Evolutionary conservation across 2,113 vertebrate genomes (phyloP).

Genomic region (Boulengeromyrus knoepffleri): DNA sequence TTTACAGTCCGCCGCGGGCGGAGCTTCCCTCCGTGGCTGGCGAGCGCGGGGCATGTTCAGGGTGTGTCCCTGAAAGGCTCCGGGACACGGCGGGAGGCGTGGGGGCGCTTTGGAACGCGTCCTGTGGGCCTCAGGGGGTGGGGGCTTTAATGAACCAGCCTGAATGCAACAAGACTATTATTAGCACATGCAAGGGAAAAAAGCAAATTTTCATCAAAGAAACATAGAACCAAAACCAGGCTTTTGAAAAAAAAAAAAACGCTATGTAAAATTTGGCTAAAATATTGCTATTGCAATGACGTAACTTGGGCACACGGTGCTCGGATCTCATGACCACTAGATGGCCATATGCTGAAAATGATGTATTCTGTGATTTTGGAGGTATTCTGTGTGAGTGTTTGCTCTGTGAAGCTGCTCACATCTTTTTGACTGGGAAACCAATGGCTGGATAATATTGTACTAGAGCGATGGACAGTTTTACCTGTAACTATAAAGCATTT

Average conservation of each 20-base stretch:
- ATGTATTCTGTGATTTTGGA: not conserved
- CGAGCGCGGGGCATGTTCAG: not conserved
- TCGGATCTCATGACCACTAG: not conserved
- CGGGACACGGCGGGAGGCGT: not conserved
- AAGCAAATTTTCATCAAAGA: not conserved
- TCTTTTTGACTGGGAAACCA: not conserved
- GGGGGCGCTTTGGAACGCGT: not conserved
- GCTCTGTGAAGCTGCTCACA: not conserved
- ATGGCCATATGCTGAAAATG: constrained; percentile 2
- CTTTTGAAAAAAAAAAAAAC: not conserved
- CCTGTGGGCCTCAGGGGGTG: not conserved
- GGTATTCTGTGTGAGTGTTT: not conserved
- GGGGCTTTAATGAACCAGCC: not conserved
- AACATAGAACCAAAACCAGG: not conserved
- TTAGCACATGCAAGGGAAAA: not conserved
- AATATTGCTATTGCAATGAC: not conserved
- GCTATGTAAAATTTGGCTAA: not conserved
- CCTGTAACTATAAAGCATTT: not conserved
- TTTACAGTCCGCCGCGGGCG: not conserved
- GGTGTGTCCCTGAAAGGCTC: not conserved
- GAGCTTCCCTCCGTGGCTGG: not conserved
- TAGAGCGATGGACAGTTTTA: not conserved
- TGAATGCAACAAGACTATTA: not conserved
- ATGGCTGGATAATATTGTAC: not conserved
- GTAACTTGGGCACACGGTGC: not conserved